Conservation (phyloP, 2,113 vertebrate species). For the Cephalopterus ornatus region DNA sequence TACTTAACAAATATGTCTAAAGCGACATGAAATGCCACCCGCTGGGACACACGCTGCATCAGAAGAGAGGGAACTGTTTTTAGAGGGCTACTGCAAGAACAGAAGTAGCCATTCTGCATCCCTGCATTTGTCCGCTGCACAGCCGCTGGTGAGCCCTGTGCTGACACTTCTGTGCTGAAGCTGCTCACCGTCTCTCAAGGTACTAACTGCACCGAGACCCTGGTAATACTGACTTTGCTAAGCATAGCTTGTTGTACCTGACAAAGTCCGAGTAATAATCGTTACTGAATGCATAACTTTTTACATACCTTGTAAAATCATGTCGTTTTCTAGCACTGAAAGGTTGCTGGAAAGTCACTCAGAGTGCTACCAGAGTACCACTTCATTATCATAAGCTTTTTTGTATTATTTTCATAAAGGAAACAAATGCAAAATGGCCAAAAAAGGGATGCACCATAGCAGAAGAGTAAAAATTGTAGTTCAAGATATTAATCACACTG, state of each 20-base stretch:
- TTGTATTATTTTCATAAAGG: background rate
- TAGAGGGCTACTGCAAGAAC: background rate
- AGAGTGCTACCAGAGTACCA: background rate
- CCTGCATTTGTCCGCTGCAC: background rate
- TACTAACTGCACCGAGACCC: background rate
- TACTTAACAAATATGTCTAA: background rate
- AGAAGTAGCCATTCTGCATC: background rate
- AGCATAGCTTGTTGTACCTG: background rate
- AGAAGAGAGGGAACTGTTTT: background rate
- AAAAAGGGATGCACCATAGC: background rate
- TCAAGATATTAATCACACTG: conserved; percentile 43
- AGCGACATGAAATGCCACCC: background rate
- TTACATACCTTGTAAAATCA: conserved; percentile 44
- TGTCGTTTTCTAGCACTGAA: conserved; percentile 6
- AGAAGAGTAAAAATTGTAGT: conserved; percentile 30
- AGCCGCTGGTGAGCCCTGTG: background rate
- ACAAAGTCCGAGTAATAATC: background rate
- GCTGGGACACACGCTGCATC: background rate
- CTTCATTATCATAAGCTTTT: conserved; percentile 1
- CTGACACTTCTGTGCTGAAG: background rate
- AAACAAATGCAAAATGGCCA: background rate
- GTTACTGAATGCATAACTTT: background rate
- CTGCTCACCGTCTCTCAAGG: background rate
- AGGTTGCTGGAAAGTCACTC: conserved; percentile 43
- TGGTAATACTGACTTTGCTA: background rate